Evolutionary conservation across 2,113 vertebrate genomes (phyloP).

Genomic region (Lepus americanus): DNA sequence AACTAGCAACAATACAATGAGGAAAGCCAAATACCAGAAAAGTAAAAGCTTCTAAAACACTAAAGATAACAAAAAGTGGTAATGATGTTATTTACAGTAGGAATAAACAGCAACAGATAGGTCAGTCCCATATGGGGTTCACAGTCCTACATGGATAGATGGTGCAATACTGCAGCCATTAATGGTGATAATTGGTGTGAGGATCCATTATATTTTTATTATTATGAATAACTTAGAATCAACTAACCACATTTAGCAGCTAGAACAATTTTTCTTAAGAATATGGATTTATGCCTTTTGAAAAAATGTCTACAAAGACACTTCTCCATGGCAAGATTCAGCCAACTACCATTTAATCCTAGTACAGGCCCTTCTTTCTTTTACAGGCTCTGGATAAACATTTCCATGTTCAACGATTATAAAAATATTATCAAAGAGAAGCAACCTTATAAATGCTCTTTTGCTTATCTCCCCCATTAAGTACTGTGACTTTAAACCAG

Average conservation of each 20-base stretch:
- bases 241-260: background rate
- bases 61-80: background rate
- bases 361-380: background rate
- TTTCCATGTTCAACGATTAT: background rate
- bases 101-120: background rate
- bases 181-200: background rate
- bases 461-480: conserved; percentile 18
- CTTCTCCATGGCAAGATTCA: background rate
- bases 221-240: background rate
- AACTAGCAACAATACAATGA: conserved; percentile 21
- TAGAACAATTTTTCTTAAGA: conserved; percentile 39
- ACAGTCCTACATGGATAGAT: background rate
- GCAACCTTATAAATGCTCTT: background rate
- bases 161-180: background rate
- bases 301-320: background rate
- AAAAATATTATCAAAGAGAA: background rate
- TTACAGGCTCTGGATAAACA: background rate
- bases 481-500: background rate
- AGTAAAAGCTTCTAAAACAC: background rate
- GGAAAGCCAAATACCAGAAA: conserved; percentile 55
- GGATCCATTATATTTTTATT: background rate
- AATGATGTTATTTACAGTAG: background rate
- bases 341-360: background rate
- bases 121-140: background rate
- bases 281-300: background rate